phyloP scores from a whole-genome alignment of 2,113 vertebrate genomes.

The Stigmatopora argus region DNA sequence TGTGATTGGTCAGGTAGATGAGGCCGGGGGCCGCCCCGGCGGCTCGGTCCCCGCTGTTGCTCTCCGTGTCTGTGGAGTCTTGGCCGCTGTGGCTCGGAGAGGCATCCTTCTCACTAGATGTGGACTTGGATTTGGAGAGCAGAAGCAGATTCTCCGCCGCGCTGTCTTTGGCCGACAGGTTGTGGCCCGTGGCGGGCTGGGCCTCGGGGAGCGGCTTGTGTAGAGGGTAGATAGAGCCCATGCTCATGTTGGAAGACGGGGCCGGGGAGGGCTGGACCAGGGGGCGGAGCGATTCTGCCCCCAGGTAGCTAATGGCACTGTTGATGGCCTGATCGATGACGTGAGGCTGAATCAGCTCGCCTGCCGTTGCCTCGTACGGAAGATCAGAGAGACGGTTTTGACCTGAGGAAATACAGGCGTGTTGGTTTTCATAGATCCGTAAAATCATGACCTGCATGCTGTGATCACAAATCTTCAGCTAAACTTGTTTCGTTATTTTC shows the following conservation, averaged over 20 bases:
- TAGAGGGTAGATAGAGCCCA: conserved; percentile 81
- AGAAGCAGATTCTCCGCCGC: conserved; percentile 90
- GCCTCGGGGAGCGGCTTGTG: conserved; percentile 76
- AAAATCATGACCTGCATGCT: conserved; percentile 8
- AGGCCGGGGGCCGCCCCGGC: conserved; percentile 70
- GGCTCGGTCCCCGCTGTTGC: conserved; percentile 85
- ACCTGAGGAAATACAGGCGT: conserved; percentile 66
- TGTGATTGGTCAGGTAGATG: conserved; percentile 96
- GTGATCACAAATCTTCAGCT: conserved; percentile 5
- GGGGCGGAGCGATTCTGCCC: conserved; percentile 91
- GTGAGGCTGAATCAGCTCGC: conserved; percentile 88
- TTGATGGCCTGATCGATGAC: conserved; percentile 99
- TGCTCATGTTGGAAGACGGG: conserved; percentile 75
- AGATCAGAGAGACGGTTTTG: conserved; percentile 88
- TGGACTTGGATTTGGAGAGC: conserved; percentile 90
- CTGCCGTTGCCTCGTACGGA: conserved; percentile 77
- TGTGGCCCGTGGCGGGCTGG: conserved; percentile 53
- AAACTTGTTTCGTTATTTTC: background rate
- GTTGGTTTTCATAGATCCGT: conserved; percentile 27
- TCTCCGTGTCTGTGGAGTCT: conserved; percentile 97
- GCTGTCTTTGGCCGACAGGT: conserved; percentile 81
- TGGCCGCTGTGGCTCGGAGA: conserved; percentile 95
- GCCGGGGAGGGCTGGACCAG: conserved; percentile 89
- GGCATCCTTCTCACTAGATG: conserved; percentile 85
- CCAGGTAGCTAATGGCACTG: conserved; percentile 95